These are phyloP conservation scores for Nannoperca obscura DNA, from an alignment of 2,797 vertebrate species.

Conservation along the genomic window DNA sequence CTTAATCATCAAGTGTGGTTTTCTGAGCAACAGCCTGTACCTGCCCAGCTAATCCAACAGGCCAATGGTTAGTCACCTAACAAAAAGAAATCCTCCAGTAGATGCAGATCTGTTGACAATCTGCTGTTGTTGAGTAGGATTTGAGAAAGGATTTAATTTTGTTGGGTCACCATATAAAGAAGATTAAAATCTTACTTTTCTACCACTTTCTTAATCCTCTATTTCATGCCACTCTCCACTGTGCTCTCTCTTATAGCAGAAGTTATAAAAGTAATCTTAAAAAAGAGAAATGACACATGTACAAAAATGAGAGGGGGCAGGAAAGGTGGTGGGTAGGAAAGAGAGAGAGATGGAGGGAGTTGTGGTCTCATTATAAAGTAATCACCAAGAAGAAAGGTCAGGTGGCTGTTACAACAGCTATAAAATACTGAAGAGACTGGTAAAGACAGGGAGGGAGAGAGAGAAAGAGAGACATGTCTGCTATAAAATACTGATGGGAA, in stretches of 20 bases:
- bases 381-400: constrained; percentile 81
- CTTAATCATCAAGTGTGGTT: constrained; percentile 38
- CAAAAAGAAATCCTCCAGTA: neutral
- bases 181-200: constrained; percentile 1
- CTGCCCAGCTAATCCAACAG: neutral
- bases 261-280: constrained; percentile 46
- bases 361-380: constrained; percentile 80
- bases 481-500: constrained; percentile 46
- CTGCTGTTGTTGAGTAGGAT: neutral
- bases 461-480: constrained; percentile 28
- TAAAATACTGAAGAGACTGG: constrained; percentile 63
- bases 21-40: neutral
- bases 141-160: neutral
- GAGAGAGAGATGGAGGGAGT: constrained; percentile 51
- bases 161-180: neutral
- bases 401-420: constrained; percentile 76
- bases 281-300: constrained; percentile 53
- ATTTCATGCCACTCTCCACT: neutral
- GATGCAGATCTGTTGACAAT: neutral
- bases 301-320: constrained; percentile 24
- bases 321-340: constrained; percentile 40
- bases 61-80: neutral
- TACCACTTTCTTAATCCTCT: neutral
- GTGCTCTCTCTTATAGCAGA: constrained; percentile 7
- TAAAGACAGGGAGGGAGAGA: constrained; percentile 29